Evolutionary conservation across 2,113 vertebrate genomes (phyloP).

Genomic region (Puntigrus tetrazona): DNA sequence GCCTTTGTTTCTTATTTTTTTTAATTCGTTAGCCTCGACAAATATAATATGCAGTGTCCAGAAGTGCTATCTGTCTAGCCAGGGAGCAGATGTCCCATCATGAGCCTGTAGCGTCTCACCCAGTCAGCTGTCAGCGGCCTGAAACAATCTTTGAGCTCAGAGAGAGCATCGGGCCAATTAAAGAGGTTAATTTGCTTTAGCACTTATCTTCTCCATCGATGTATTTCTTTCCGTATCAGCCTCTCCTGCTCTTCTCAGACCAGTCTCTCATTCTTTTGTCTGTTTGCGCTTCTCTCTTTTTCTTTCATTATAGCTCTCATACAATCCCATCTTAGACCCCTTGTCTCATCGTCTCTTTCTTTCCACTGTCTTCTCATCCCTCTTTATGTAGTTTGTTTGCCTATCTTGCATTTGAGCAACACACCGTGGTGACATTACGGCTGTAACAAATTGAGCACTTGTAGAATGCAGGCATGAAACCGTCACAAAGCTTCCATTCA

Average conservation of each 20-base stretch:
- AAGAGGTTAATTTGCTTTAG: slow-evolving; percentile 51
- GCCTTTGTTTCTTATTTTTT: not conserved
- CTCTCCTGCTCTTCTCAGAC: slow-evolving; percentile 32
- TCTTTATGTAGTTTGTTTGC: slow-evolving; percentile 34
- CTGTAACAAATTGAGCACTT: slow-evolving; percentile 47
- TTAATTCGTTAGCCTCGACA: not conserved
- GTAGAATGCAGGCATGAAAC: slow-evolving; percentile 47
- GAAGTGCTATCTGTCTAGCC: slow-evolving; percentile 40
- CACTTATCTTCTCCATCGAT: slow-evolving; percentile 21
- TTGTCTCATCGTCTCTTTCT: not conserved
- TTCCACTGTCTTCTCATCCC: slow-evolving; percentile 10
- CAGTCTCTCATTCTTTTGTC: slow-evolving; percentile 39
- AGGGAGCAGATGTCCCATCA: slow-evolving; percentile 47
- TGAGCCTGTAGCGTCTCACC: slow-evolving; percentile 46
- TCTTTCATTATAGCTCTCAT: slow-evolving; percentile 7
- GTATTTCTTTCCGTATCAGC: not conserved
- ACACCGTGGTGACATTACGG: slow-evolving; percentile 37
- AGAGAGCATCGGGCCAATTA: slow-evolving; percentile 43
- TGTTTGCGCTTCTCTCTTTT: slow-evolving; percentile 37
- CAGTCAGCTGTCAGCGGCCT: slow-evolving; percentile 47
- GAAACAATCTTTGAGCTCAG: slow-evolving; percentile 28
- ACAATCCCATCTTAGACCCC: not conserved
- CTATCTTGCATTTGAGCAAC: slow-evolving; percentile 12
- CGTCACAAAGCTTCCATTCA: slow-evolving; percentile 41
- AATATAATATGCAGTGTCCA: slow-evolving; percentile 18